These are phyloP conservation scores for Rutilus rutilus DNA, from an alignment of 2,113 vertebrate species.

Conservation along the genomic window DNA sequence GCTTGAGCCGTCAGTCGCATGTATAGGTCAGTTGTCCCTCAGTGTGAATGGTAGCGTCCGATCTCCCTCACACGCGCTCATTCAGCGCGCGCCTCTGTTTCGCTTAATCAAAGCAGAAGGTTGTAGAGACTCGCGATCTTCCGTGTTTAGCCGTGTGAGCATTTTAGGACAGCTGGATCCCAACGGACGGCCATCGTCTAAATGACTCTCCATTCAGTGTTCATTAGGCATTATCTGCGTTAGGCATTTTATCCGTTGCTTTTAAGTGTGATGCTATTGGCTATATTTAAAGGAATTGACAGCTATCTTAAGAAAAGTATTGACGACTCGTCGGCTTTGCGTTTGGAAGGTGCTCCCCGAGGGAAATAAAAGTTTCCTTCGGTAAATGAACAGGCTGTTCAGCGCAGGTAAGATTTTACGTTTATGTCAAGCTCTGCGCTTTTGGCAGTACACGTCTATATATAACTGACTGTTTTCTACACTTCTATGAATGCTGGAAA, in stretches of 20 bases:
- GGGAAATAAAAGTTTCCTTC: constrained; percentile 74
- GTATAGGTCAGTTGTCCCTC: constrained; percentile 49
- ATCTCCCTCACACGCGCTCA: constrained; percentile 61
- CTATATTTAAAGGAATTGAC: constrained; percentile 19
- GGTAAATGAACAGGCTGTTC: constrained; percentile 67
- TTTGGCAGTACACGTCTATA: constrained; percentile 19
- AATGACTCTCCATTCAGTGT: neutral
- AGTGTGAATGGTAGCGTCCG: constrained; percentile 69
- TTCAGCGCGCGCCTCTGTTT: constrained; percentile 61
- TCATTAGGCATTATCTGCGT: neutral
- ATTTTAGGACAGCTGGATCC: constrained; percentile 2
- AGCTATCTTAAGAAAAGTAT: constrained; percentile 38
- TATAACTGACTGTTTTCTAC: constrained; percentile 22
- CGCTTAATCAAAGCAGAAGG: constrained; percentile 55
- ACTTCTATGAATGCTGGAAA: constrained; percentile 35
- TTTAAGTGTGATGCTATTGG: neutral
- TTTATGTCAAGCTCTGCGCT: constrained; percentile 29
- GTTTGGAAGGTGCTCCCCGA: constrained; percentile 43
- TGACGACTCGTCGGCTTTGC: neutral
- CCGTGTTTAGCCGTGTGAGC: neutral
- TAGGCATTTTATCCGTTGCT: neutral
- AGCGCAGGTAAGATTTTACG: constrained; percentile 72
- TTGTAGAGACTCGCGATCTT: constrained; percentile 50
- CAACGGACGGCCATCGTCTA: constrained; percentile 22
- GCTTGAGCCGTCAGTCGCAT: neutral